These are phyloP conservation scores for Gouania willdenowi DNA, from an alignment of 2,797 vertebrate genomes.

Conservation along the genomic window DNA sequence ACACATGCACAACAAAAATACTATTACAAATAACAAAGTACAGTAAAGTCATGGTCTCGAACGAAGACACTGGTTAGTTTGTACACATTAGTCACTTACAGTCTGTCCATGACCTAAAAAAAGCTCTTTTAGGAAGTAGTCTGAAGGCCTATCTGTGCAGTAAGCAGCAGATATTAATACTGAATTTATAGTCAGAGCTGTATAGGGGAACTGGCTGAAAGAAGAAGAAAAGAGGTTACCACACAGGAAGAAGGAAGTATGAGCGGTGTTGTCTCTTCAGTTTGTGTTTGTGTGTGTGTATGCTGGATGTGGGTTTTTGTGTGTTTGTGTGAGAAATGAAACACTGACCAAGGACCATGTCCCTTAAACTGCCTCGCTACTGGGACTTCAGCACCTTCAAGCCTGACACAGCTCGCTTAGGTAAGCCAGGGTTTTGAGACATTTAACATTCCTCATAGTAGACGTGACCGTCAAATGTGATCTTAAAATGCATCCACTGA, in stretches of 20 bases:
- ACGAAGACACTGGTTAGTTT: background rate
- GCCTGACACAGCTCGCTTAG: conserved; percentile 84
- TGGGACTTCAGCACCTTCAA: conserved; percentile 94
- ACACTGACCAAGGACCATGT: conserved; percentile 79
- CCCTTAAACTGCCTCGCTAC: conserved; percentile 89
- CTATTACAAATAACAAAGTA: too few relatives aligned
- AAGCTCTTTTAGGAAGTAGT: background rate
- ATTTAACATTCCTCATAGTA: too few relatives aligned
- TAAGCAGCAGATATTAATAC: conserved; percentile 35
- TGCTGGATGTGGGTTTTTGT: conserved; percentile 2
- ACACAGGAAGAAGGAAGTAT: conserved; percentile 78
- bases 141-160: background rate
- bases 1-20: too few relatives aligned
- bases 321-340: conserved; percentile 16
- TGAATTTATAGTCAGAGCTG: conserved; percentile 45
- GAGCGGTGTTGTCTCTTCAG: conserved; percentile 35
- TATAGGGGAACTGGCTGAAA: conserved; percentile 38
- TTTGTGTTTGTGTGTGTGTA: conserved; percentile 1
- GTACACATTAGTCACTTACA: conserved; percentile 33
- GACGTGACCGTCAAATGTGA: too few relatives aligned
- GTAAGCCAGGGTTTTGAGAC: conserved; percentile 78
- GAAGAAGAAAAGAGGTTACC: conserved; percentile 55
- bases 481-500: too few relatives aligned
- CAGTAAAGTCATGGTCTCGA: too few relatives aligned
- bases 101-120: background rate